A percentile compares a stretch with the other conserved stretches of the same genome.
phyloP scores from a whole-genome alignment of 2,797 vertebrate species.

The Muraenolepis orangiensis region DNA sequence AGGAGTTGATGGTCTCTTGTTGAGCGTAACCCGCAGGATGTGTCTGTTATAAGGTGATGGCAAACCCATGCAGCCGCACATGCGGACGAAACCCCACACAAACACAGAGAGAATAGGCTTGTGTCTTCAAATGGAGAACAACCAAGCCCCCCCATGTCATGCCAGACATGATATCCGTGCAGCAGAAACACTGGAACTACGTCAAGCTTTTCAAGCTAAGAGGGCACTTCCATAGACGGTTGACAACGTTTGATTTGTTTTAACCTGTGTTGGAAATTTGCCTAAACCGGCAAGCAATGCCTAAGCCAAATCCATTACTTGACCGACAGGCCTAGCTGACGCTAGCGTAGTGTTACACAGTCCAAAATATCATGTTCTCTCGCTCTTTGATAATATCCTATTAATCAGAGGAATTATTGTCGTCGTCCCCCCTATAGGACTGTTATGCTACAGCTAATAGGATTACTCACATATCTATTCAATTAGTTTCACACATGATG shows the following conservation, averaged over 20 bases:
- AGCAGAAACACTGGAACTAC: constrained; percentile 27
- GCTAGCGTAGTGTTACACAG: constrained; percentile 15
- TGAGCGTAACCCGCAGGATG: too few species aligned
- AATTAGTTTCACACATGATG: constrained; percentile 47
- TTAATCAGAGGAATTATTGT: constrained; percentile 57
- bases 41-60: too few species aligned
- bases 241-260: constrained; percentile 20
- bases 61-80: too few species aligned
- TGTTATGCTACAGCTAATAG: constrained; percentile 18
- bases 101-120: too few species aligned
- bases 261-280: constrained; percentile 24
- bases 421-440: too few species aligned
- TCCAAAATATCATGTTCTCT: constrained; percentile 27
- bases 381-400: constrained; percentile 33
- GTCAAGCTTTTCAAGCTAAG: constrained; percentile 19
- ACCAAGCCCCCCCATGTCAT: constrained; percentile 22
- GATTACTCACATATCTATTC: constrained; percentile 58
- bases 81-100: too few species aligned
- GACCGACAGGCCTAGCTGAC: not conserved
- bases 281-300: constrained; percentile 2
- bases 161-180: constrained; percentile 43
- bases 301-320: not conserved
- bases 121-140: too few species aligned
- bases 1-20: too few species aligned
- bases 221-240: constrained; percentile 26